Evolutionary conservation across 2,113 vertebrate genomes (phyloP).

Genomic region (Argyrosomus japonicus): DNA sequence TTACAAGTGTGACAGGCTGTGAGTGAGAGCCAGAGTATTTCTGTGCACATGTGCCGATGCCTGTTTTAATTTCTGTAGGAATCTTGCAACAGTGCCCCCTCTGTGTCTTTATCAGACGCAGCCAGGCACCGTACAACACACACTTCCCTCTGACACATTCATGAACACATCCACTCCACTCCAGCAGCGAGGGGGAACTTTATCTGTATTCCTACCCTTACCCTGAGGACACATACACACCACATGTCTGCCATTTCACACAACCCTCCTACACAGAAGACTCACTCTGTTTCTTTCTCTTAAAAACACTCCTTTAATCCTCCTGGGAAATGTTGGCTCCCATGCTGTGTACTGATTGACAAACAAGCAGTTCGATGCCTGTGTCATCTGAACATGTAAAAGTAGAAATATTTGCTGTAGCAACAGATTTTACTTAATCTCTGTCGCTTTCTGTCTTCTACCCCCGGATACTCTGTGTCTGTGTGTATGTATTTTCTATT

Average conservation of each 20-base stretch:
- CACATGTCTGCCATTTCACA: conserved; percentile 57
- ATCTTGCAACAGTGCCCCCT: conserved; percentile 29
- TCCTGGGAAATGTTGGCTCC: conserved; percentile 7
- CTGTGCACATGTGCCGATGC: conserved; percentile 11
- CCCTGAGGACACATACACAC: conserved; percentile 49
- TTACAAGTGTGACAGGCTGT: conserved; percentile 7
- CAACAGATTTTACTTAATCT: conserved; percentile 25
- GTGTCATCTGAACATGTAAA: conserved; percentile 29
- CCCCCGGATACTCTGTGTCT: not conserved
- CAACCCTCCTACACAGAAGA: conserved; percentile 36
- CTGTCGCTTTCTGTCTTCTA: not conserved
- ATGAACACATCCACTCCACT: conserved; percentile 56
- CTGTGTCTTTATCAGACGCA: conserved; percentile 65
- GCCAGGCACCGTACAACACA: conserved; percentile 42
- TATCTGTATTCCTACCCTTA: conserved; percentile 60
- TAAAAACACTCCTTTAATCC: conserved; percentile 42
- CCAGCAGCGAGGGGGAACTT: conserved; percentile 49
- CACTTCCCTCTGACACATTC: conserved; percentile 38
- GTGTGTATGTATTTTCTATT: conserved; percentile 10
- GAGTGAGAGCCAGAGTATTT: conserved; percentile 28
- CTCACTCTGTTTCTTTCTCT: conserved; percentile 37
- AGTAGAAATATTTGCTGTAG: conserved; percentile 20
- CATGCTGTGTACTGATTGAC: conserved; percentile 29
- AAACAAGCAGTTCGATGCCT: conserved; percentile 27
- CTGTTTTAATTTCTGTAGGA: conserved; percentile 43